Conservation (phyloP, 2,888 invertebrate species). For the Amiota minor region DNA sequence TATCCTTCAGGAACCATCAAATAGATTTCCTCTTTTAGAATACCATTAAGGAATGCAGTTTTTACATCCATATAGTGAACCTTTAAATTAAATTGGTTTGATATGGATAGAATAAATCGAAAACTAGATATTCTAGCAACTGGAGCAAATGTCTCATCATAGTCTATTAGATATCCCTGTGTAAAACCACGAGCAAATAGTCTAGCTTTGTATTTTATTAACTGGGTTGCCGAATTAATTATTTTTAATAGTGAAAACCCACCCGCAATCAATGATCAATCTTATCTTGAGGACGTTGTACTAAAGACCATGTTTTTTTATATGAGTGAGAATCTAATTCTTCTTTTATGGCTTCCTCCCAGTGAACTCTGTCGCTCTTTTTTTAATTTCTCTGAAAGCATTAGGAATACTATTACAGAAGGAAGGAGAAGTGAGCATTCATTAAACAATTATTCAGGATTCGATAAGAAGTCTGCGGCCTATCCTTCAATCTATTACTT, state of each 20-base stretch:
- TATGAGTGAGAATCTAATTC: too few species aligned
- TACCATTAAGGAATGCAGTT: slow-evolving; percentile 47
- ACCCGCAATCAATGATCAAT: slow-evolving; percentile 46
- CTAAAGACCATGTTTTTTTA: too few species aligned
- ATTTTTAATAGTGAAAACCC: slow-evolving; percentile 48
- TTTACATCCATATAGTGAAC: slow-evolving; percentile 46
- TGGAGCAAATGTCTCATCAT: slow-evolving; percentile 41
- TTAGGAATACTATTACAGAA: too few species aligned
- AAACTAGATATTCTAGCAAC: slow-evolving; percentile 42
- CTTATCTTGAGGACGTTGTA: slow-evolving; percentile 40
- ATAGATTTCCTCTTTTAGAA: slow-evolving; percentile 41
- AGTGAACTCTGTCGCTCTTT: too few species aligned
- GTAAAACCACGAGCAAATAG: slow-evolving; percentile 15
- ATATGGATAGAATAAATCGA: slow-evolving; percentile 38
- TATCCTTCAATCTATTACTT: too few species aligned
- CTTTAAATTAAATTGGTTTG: slow-evolving; percentile 40
- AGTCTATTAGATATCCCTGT: slow-evolving; percentile 25
- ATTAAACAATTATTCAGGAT: too few species aligned
- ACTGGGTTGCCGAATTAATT: slow-evolving; percentile 36
- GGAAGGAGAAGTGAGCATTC: too few species aligned
- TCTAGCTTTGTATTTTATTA: slow-evolving; percentile 21
- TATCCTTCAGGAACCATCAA: slow-evolving; percentile 42
- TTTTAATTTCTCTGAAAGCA: too few species aligned
- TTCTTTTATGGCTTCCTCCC: too few species aligned
- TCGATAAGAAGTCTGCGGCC: too few species aligned